Percentiles rank a stretch among this genome's conserved stretches.
These are phyloP conservation scores for Amblyopsis rosae DNA, from an alignment of 2,113 vertebrate genomes.

Conservation along the genomic window DNA sequence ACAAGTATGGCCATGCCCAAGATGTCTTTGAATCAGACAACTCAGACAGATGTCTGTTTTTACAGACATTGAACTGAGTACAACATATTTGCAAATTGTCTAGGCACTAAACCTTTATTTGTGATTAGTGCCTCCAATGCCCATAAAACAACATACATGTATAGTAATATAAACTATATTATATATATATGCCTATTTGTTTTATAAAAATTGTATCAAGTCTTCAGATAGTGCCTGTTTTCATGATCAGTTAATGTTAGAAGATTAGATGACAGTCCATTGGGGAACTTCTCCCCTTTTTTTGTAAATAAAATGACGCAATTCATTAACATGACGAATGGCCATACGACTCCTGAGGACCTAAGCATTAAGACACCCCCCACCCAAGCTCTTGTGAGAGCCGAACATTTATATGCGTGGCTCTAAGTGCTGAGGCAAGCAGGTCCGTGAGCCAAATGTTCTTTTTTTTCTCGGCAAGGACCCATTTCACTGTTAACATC, in stretches of 20 bases:
- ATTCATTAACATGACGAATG: slow-evolving; percentile 75
- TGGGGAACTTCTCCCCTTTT: slow-evolving; percentile 4
- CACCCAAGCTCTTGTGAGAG: slow-evolving; percentile 46
- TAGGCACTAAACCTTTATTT: no score
- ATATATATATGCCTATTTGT: not conserved
- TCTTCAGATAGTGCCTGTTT: slow-evolving; percentile 16
- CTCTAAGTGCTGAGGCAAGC: slow-evolving; percentile 73
- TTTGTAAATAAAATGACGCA: slow-evolving; percentile 68
- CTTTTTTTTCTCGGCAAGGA: slow-evolving; percentile 49
- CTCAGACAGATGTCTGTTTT: no score
- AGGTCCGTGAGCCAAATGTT: slow-evolving; percentile 56
- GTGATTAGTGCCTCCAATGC: no score
- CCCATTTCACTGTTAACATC: slow-evolving; percentile 64
- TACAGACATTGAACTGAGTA: no score
- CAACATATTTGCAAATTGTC: no score
- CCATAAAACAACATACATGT: not conserved
- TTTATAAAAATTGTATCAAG: not conserved
- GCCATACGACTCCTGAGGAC: slow-evolving; percentile 47
- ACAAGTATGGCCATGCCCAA: no score
- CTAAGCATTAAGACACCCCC: slow-evolving; percentile 24
- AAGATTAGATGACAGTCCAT: slow-evolving; percentile 35
- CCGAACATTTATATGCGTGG: slow-evolving; percentile 55
- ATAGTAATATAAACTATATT: not conserved
- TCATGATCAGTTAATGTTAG: slow-evolving; percentile 45
- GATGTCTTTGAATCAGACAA: no score